A percentile compares a stretch with the other conserved stretches of the same genome.
Conservation (phyloP, 2,888 invertebrate species). For the Epistrophe grossulariae region DNA sequence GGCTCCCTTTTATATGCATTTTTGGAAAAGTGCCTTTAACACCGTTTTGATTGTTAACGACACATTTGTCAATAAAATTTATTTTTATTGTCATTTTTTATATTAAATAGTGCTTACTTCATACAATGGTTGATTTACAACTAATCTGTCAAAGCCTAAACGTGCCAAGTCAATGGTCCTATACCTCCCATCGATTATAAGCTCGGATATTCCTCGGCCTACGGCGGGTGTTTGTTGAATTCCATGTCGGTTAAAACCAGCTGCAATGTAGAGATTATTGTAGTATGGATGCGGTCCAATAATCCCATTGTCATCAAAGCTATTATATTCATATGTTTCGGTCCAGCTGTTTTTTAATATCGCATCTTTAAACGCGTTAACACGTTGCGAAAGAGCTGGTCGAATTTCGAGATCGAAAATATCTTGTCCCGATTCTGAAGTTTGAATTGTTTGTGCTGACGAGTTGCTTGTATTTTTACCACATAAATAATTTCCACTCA, state of each 20-base stretch:
- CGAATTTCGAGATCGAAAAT: constrained; percentile 89
- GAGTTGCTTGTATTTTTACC: constrained; percentile 89
- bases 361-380: constrained; percentile 90
- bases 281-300: constrained; percentile 95
- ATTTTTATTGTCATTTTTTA: not conserved
- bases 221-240: constrained; percentile 96
- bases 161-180: constrained; percentile 91
- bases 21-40: too few relatives aligned
- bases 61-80: too few relatives aligned
- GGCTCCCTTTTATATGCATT: too few relatives aligned
- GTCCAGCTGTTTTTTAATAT: constrained; percentile 93
- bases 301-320: constrained; percentile 95
- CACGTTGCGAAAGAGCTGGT: constrained; percentile 91
- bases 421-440: constrained; percentile 89
- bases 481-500: constrained; percentile 91
- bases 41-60: too few relatives aligned
- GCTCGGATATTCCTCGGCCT: constrained; percentile 94
- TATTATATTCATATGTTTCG: constrained; percentile 95
- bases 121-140: constrained; percentile 86
- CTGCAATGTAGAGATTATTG: constrained; percentile 92
- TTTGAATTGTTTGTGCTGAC: constrained; percentile 87
- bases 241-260: constrained; percentile 97
- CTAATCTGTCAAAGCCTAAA: constrained; percentile 91
- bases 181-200: constrained; percentile 91
- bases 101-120: constrained; percentile 85